phyloP scores from a whole-genome alignment of 1,140 invertebrate species.

The Drosophila truncata region DNA sequence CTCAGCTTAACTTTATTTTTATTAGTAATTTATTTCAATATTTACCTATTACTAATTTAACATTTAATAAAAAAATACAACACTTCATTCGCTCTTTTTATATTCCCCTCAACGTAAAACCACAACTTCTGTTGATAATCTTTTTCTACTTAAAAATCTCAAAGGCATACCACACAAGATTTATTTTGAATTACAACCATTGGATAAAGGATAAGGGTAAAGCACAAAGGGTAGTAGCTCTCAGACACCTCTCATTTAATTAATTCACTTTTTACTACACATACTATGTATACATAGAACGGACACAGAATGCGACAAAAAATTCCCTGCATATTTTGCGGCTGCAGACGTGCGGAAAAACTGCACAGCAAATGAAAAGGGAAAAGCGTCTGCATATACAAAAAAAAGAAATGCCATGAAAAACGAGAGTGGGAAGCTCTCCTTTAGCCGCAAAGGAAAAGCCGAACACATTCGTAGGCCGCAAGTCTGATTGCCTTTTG shows the following conservation, averaged over 20 bases:
- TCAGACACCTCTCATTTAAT: constrained; percentile 12
- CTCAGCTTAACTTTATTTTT: too few relatives aligned
- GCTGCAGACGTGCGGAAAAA: constrained; percentile 16
- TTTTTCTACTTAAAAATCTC: neutral
- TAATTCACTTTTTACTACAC: constrained; percentile 21
- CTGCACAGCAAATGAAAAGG: constrained; percentile 24
- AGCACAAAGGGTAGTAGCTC: neutral
- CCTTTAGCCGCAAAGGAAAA: constrained; percentile 14
- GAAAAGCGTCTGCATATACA: neutral
- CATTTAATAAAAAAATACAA: neutral
- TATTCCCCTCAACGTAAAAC: neutral
- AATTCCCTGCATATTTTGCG: constrained; percentile 38
- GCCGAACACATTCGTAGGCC: constrained; percentile 50
- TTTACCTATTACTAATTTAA: neutral
- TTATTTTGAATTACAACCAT: constrained; percentile 5
- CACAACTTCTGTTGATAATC: neutral
- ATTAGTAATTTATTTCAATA: neutral
- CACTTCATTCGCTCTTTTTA: neutral
- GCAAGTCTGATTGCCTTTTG: constrained; percentile 80
- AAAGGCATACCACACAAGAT: constrained; percentile 2
- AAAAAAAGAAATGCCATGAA: neutral
- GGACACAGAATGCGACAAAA: constrained; percentile 25
- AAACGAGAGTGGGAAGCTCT: constrained; percentile 14
- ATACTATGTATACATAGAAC: neutral
- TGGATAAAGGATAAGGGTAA: neutral